phyloP scores from a whole-genome alignment of 2,888 invertebrate species.

The Heptascelio sp. region DNA sequence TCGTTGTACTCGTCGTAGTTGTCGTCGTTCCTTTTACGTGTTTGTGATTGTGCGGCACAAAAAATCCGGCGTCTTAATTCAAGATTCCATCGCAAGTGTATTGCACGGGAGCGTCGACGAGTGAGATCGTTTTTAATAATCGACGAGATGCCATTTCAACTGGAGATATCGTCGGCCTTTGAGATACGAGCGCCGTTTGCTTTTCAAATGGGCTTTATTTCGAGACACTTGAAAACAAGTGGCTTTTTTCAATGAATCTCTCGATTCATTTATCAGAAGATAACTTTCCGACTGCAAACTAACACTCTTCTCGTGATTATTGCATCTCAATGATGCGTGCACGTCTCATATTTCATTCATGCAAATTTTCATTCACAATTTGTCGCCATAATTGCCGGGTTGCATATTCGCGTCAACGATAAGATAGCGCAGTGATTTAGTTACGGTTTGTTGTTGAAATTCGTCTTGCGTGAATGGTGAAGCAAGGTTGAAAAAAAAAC shows the following conservation, averaged over 20 bases:
- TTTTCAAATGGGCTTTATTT: not conserved
- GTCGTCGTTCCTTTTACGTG: constrained; percentile 37
- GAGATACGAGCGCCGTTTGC: not conserved
- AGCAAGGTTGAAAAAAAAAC: no score
- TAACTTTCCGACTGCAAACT: constrained; percentile 8
- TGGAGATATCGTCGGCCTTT: not conserved
- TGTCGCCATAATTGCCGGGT: constrained; percentile 48
- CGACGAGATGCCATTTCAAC: not conserved
- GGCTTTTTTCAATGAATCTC: not conserved
- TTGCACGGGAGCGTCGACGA: not conserved
- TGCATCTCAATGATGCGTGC: not conserved
- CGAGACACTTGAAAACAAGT: not conserved
- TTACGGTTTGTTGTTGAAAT: not conserved
- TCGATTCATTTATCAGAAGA: constrained; percentile 33
- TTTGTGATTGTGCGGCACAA: constrained; percentile 24
- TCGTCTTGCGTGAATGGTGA: constrained; percentile 3
- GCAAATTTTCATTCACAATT: constrained; percentile 48
- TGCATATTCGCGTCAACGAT: constrained; percentile 46
- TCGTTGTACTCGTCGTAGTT: no score
- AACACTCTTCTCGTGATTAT: constrained; percentile 3
- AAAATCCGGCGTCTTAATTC: constrained; percentile 32
- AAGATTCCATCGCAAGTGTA: not conserved
- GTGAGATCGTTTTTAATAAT: not conserved
- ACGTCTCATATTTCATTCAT: constrained; percentile 46
- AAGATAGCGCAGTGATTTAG: constrained; percentile 32